Conservation (phyloP, 1,140 invertebrate genomes). For the Pteromalus puparum region DNA sequence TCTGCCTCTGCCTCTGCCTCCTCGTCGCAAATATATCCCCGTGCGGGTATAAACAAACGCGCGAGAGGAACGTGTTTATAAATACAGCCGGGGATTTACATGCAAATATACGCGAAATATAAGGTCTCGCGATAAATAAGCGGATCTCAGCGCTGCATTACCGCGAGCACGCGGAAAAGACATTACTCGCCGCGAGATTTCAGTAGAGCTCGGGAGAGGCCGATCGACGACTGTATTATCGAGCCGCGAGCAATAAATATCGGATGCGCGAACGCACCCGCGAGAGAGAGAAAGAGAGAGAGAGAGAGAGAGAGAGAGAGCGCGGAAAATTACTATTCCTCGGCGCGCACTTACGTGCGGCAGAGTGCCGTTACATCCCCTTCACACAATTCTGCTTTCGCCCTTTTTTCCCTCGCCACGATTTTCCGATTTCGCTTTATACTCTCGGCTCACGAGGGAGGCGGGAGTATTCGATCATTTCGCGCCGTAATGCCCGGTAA, state of each 20-base stretch:
- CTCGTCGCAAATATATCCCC: background rate
- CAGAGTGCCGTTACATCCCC: constrained; percentile 34
- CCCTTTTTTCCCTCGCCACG: background rate
- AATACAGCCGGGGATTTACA: background rate
- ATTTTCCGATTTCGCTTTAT: constrained; percentile 36
- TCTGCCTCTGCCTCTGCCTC: background rate
- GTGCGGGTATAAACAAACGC: background rate
- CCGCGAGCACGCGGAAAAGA: background rate
- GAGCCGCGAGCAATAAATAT: constrained; percentile 53
- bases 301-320: no score
- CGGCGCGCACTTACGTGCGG: constrained; percentile 29
- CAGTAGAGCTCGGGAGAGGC: background rate
- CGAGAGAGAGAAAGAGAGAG: background rate
- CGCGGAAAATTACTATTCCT: constrained; percentile 54
- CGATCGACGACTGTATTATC: constrained; percentile 47
- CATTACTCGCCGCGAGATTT: background rate
- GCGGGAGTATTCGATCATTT: constrained; percentile 40
- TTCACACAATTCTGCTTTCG: background rate
- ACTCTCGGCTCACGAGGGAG: constrained; percentile 11
- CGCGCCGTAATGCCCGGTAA: constrained; percentile 44
- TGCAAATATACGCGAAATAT: background rate
- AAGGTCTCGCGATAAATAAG: background rate
- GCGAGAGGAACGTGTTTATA: background rate
- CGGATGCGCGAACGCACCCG: constrained; percentile 46
- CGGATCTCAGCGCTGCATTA: background rate